Evolutionary conservation across 53 echinoderm and acorn worm genomes (phyloP).

Genomic region (Echinarachnius parma): DNA sequence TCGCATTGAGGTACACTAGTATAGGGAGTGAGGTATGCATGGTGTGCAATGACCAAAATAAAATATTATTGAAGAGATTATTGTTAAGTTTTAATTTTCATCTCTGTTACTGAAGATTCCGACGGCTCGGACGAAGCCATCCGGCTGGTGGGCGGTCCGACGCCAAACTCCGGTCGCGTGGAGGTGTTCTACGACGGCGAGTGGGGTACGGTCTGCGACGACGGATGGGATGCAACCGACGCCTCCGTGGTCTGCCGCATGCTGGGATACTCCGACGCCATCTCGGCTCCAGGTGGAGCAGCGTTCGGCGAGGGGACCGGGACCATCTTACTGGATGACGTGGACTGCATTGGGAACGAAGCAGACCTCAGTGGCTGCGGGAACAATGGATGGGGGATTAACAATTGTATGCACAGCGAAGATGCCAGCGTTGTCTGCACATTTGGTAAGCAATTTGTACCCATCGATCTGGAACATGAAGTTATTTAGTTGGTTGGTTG

Average conservation of each 20-base stretch:
- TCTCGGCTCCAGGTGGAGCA: neutral
- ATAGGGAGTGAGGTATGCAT: conserved; percentile 3
- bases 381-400: neutral
- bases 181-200: conserved; percentile 5
- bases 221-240: conserved; percentile 19
- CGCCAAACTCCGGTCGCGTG: neutral
- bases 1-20: conserved; percentile 31
- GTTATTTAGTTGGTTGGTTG: too few relatives aligned
- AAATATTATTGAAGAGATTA: too few relatives aligned
- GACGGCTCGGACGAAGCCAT: conserved; percentile 36
- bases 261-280: conserved; percentile 13
- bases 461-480: too few relatives aligned
- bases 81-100: too few relatives aligned
- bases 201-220: conserved; percentile 35
- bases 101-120: conserved; percentile 41
- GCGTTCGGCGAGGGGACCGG: conserved; percentile 33
- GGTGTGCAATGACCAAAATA: neutral
- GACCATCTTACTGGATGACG: conserved; percentile 32
- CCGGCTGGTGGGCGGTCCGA: conserved; percentile 24
- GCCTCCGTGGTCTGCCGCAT: conserved; percentile 26
- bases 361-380: conserved; percentile 20
- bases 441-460: neutral
- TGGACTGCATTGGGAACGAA: conserved; percentile 45
- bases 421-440: conserved; percentile 33
- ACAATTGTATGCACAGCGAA: conserved; percentile 17